These are phyloP conservation scores for Stomatorhinus walkeri DNA, from an alignment of 2,797 vertebrate genomes.

Conservation along the genomic window DNA sequence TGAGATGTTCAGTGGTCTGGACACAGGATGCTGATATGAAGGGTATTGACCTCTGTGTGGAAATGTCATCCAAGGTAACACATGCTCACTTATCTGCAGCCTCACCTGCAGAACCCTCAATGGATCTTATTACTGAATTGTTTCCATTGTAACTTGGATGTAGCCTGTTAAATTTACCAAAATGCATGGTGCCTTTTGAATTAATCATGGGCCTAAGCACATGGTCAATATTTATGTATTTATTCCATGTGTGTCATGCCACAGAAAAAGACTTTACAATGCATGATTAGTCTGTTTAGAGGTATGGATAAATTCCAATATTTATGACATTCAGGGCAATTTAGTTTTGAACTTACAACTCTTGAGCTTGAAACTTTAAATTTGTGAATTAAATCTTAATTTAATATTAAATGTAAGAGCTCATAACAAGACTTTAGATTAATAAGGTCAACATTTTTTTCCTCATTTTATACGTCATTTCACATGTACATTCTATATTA, in stretches of 20 bases:
- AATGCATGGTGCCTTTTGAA: not conserved
- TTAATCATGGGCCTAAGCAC: not conserved
- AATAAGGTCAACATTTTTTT: not conserved
- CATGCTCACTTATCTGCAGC: not conserved
- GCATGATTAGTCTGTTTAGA: not conserved
- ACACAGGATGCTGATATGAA: not conserved
- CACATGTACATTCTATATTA: not conserved
- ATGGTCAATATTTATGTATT: not conserved
- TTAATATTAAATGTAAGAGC: not conserved
- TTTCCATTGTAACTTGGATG: not conserved
- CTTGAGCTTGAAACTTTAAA: not conserved
- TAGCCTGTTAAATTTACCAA: not conserved
- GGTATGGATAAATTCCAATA: not conserved
- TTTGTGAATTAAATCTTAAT: not conserved
- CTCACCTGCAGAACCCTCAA: not conserved
- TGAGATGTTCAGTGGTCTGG: not conserved
- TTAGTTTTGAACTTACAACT: not conserved
- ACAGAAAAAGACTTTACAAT: not conserved
- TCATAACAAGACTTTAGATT: not conserved
- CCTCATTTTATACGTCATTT: not conserved
- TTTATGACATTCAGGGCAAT: not conserved
- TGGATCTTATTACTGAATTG: not conserved
- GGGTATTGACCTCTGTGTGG: not conserved
- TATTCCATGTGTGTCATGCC: not conserved
- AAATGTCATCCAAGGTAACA: conserved; percentile 21